Base-by-base conservation (phyloP, 2,888 invertebrate genomes). In the Melinaea marsaeus region DNA sequence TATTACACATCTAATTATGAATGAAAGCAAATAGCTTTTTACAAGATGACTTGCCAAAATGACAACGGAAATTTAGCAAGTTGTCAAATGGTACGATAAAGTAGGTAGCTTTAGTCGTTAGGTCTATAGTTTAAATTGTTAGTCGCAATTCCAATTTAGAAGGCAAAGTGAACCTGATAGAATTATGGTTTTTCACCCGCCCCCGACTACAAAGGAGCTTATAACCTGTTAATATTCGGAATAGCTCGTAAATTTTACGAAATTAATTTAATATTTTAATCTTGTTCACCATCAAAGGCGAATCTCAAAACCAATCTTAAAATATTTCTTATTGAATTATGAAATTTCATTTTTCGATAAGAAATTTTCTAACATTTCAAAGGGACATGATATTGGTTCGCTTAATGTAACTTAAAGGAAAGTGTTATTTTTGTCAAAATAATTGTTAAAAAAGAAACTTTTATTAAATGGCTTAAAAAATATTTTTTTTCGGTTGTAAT, bases 141-240 rank as follows among this genome's bases (percentile, higher is more conserved):
- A 48, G 13, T 33, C 34, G 59, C 56, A 48, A 79, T 79, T 81
- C 74, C 74, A 79, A 80, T 79, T 79, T 76, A 71, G 71, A 72
- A 75, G 72, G 71, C 70, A 68, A 68, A 67, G 69, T 70, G 70
- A 57, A 63, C 42, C 13, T 79, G 79, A 77, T 78, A 79, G 79
- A 85, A 78, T 85, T 84, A 85, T 81, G 76, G 71, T 66, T 72
- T 65, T 66, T 69, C 72, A 72, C 66, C 79, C 81, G 71, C 81
- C 79, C 72, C 74, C 68, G 74, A 71, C 48, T 74, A 86, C 84
- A 86, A 85, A 85, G 86, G 78, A 81, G 76, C 74, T 83, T 83
- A 83, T 83, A 84, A 81, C 84, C 81, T 84, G 83, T 85, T 85
- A 84, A 84, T 86, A 86, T 88, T 87, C 86, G 76, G 67, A 72